Base-by-base conservation (phyloP, 2,797 vertebrate genomes). In the Lacerta agilis region DNA sequence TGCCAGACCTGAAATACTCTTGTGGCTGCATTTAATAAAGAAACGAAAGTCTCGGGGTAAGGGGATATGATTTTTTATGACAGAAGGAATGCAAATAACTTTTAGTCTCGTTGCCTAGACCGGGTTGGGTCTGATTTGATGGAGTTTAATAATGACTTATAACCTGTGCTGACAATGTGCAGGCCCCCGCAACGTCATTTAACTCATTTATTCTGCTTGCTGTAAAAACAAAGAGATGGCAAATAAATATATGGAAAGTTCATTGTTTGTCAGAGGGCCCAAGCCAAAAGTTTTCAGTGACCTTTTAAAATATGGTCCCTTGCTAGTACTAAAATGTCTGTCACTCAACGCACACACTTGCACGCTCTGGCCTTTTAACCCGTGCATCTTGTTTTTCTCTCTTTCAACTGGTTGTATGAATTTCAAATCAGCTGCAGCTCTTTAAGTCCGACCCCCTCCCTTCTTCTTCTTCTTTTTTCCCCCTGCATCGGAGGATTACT, bases 121-220 rank as follows among this genome's bases (percentile, higher is more conserved):
- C 89, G 95, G 97, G 96, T 96, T 97, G 96, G 97, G 97, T 95
- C 96, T 97, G 97, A 97, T 97, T 96, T 97, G 97, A 97, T 98
- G 98, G 97, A 97, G 97, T 98, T 98, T 98, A 98, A 98, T 98
- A 98, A 97, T 98, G 98, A 99, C 98, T 98, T 99, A 98, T 98
- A 98, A 98, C 98, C 98, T 98, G 98, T 97, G 97, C 96, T 99
- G 98, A 99, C 98, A 97, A 97, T 98, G 97, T 97, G 97, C 98
- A 99, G 98, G 97, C 98, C 96, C 92, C 91, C 93, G 93, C 97
- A 96, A 97, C 97, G 98, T 98, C 98, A 98, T 97, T 97, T 96
- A 95, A 98, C 97, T 97, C 98, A 98, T 98, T 98, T 98, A 98
- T 98, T 97, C 97, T 97, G 96, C 92, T 94, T 94, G 97, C 98